phyloP scores from a whole-genome alignment of 1,140 invertebrate genomes.

The Diuraphis noxia region DNA sequence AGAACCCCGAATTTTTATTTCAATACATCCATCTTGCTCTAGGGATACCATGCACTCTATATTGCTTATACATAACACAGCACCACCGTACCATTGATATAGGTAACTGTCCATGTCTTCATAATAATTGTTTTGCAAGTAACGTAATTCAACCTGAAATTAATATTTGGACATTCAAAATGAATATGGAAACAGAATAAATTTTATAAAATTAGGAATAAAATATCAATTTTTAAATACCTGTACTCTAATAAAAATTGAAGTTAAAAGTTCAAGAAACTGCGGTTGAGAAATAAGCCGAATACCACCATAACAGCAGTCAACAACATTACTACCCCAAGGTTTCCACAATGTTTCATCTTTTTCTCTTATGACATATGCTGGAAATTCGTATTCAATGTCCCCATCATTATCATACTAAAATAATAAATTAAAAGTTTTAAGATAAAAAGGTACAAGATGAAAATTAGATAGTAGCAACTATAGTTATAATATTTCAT shows the following conservation, averaged over 20 bases:
- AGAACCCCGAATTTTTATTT: constrained; percentile 77
- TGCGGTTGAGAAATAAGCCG: constrained; percentile 65
- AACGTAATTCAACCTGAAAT: constrained; percentile 38
- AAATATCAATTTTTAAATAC: background rate
- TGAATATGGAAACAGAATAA: no score
- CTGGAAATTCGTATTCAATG: constrained; percentile 81
- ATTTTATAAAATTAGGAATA: background rate
- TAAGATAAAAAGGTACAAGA: background rate
- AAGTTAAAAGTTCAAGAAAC: constrained; percentile 41
- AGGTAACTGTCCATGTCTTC: constrained; percentile 71
- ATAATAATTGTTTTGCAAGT: constrained; percentile 56
- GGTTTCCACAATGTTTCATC: constrained; percentile 74
- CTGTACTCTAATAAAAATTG: constrained; percentile 46
- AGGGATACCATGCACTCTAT: constrained; percentile 76
- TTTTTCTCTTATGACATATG: constrained; percentile 75
- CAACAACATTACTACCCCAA: constrained; percentile 58
- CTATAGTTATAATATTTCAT: background rate
- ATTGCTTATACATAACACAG: constrained; percentile 74
- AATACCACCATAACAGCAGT: constrained; percentile 72
- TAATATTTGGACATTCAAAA: background rate
- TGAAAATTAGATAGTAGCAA: background rate
- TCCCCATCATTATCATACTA: constrained; percentile 75
- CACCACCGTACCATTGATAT: constrained; percentile 79
- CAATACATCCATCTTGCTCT: constrained; percentile 68
- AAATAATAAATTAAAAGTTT: background rate